Conservation (phyloP, 2,888 invertebrate species). For the Mallateleia sp. region DNA sequence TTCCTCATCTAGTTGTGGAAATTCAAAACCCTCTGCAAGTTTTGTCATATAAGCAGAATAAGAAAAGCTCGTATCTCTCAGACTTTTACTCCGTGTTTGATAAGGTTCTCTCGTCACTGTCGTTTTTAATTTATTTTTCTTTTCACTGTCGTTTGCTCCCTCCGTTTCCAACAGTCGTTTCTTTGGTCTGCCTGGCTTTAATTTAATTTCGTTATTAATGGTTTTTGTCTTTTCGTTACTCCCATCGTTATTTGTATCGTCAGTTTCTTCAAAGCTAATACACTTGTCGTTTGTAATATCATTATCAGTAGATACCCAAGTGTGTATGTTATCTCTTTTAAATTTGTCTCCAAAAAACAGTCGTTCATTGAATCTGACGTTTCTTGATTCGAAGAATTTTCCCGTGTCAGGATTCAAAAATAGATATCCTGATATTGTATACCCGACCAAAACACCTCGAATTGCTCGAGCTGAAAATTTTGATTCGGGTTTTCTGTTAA, state of each 20-base stretch:
- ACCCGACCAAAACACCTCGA: no score
- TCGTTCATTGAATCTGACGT: no score
- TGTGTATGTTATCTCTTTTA: no score
- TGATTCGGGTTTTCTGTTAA: no score
- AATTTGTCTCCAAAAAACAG: no score
- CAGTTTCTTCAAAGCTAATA: background rate
- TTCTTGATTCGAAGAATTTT: no score
- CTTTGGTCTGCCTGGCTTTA: background rate
- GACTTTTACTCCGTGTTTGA: background rate
- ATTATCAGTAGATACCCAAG: background rate
- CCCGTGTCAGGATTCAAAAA: no score
- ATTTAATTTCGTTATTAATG: no score
- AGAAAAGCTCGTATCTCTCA: slow-evolving; percentile 17
- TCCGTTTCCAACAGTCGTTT: slow-evolving; percentile 18
- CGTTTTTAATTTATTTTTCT: background rate
- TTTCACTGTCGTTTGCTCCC: slow-evolving; percentile 12
- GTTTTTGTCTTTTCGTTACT: background rate
- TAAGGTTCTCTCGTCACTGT: background rate
- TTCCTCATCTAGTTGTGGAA: slow-evolving; percentile 7
- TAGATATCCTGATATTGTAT: no score
- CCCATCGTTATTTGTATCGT: background rate
- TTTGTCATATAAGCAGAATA: background rate
- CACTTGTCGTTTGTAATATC: background rate
- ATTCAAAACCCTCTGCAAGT: background rate
- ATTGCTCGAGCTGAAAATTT: no score